Base-by-base conservation (phyloP, 1,140 invertebrate species). In the Sinonovacula constricta region DNA sequence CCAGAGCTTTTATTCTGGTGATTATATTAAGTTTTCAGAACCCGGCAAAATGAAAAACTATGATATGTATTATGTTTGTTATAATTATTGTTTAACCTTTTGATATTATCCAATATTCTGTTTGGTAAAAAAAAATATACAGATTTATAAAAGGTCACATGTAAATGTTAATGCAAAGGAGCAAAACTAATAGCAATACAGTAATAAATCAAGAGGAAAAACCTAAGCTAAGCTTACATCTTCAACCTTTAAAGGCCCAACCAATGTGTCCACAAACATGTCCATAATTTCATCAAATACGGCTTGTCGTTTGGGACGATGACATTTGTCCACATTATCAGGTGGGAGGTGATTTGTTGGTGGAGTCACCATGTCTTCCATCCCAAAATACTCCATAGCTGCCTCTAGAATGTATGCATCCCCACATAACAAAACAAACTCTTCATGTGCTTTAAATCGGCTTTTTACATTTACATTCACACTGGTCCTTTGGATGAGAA, bases 381-480 rank as follows among this genome's bases (percentile, higher is more conserved):
- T 65, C 30, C 62, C 62, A 65, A 65, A 65, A 24, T 36, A 31
- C 18, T 65, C 62, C 62, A 65, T 65, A 3, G 33, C 62, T 14
- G 62, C 62, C 22, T 65, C 62, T 22, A 65, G 36, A 12, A 65
- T 36, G 30, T 65, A 65, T 7, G 62, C 62, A 18, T 34, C 45
- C 14, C 62, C 62, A 36, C 22, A 30, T 36, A 65, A 36, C 15
- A 36, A 36, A 7, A 31, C 33, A 36, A 65, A 65, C 30, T 65
- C 31, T 12, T 45, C 30, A 36, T 45, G 62, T 65, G 62, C 62
- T 36, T 65, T 3, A 45, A 65, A 36, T 45, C 7, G 3, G 30
- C 30, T 62, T 31, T 62, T 62, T 12, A 62, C 59, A 34, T 62
- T 62, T 10, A 24, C 59, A 62, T 62, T 62, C 22, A 62, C 59